Evolutionary conservation across 1,140 invertebrate species (phyloP), one percentile per base, ranked within the genome.

Genomic region (Harpegnathos saltator): DNA sequence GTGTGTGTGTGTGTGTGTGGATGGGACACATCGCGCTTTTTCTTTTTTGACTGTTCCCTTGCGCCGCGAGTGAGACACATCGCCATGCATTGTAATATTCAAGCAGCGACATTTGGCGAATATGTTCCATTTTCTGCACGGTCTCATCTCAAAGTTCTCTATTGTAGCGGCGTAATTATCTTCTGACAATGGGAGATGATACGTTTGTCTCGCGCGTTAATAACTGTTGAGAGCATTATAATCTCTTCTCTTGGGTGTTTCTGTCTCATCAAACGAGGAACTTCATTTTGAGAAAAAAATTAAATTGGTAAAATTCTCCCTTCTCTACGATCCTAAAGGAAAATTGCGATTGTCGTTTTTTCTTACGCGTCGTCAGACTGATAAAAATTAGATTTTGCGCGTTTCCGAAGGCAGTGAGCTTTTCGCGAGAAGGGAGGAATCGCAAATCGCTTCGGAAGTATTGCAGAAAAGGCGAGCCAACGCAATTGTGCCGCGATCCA

Each of bases 11-110:
- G 44, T 22, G 19, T 33, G 9, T 73, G 56, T 62, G 38, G 58
- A 54, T 44, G 38, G 38, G 9, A 29, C 33, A 19, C 62, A n/a
- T n/a, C 33, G 26, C 19, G 59, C 65, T 82, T 59, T 82, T 65
- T 48, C 69, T 62, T 65, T 48, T 63, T 62, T 58, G 38, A 17
- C 44, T 5, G 48, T 56, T 74, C 50, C 59, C 48, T 82, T 78
- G 17, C 17, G 58, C 24, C 29, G 29, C 33, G 12, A n/a, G 54
- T 44, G 54, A 63, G 26, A 11, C 38, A 56, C 50, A 74, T 72
- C 85, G 61, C 29, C 52, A 24, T 61, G 65, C 73, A 87, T 87
- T 80, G 66, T 81, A 87, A 87, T 82, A 66, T 72, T 12, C 17
- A 52, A 50, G 24, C 33, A 56, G 38, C 58, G 14, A 61, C 44